Percentiles rank a stretch among this genome's conserved stretches.
Evolutionary conservation across 2,888 invertebrate species (phyloP).

Genomic region (Gandaritis pyraliata): DNA sequence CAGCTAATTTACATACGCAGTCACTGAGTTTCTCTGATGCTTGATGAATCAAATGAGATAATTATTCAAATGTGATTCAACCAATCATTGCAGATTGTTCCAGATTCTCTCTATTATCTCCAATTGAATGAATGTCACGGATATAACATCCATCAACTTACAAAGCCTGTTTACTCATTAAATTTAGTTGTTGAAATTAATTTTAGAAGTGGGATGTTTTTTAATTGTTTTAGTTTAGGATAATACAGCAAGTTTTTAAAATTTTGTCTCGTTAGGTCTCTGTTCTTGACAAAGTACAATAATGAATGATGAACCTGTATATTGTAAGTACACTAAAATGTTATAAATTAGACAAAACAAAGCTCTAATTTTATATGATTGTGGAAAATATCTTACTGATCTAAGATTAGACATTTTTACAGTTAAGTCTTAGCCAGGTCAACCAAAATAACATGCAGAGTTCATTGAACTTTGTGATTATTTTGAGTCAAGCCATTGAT

Average conservation of each 20-base stretch:
- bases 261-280: no score
- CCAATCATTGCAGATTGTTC: conserved; percentile 66
- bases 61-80: conserved; percentile 67
- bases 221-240: no score
- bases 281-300: no score
- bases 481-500: conserved; percentile 19
- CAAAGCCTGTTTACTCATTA: neutral
- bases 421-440: conserved; percentile 14
- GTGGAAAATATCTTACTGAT: neutral
- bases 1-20: no score
- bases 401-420: conserved; percentile 1
- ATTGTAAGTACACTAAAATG: no score
- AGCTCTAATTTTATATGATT: neutral
- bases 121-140: conserved; percentile 65
- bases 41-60: conserved; percentile 51
- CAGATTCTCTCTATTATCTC: conserved; percentile 63
- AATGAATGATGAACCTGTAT: no score
- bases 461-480: conserved; percentile 32
- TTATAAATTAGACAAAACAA: neutral
- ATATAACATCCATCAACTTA: conserved; percentile 14
- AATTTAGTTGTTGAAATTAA: neutral
- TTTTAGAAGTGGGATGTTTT: no score
- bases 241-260: no score
- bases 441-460: conserved; percentile 34
- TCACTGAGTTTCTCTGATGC: conserved; percentile 31